These are phyloP conservation scores for Phalangium opilio DNA, from an alignment of 2,888 invertebrate species.

Conservation along the genomic window DNA sequence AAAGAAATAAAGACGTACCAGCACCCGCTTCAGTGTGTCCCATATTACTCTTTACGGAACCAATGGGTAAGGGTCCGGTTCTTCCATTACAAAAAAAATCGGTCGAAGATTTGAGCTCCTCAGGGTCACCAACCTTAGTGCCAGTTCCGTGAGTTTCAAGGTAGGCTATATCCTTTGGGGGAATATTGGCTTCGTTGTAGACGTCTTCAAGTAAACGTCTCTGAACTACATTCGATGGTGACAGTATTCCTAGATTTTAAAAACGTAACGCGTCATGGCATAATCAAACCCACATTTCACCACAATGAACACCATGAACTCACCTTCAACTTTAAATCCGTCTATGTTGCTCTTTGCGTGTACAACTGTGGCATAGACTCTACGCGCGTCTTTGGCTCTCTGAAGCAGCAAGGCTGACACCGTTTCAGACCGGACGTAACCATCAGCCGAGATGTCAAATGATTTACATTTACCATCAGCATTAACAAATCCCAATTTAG, in stretches of 20 bases:
- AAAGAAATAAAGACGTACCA: too few relatives aligned
- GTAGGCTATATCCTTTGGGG: constrained; percentile 66
- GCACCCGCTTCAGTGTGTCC: constrained; percentile 70
- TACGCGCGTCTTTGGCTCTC: constrained; percentile 52
- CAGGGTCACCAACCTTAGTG: constrained; percentile 91
- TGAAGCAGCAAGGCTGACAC: constrained; percentile 66
- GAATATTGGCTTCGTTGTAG: constrained; percentile 62
- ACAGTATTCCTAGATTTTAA: constrained; percentile 39
- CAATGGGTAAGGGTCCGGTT: constrained; percentile 63
- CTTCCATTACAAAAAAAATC: constrained; percentile 52
- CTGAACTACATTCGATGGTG: constrained; percentile 43
- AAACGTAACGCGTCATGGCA: too few relatives aligned
- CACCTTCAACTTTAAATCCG: constrained; percentile 54
- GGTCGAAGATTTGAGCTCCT: constrained; percentile 86
- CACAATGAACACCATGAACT: neutral
- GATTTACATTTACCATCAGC: constrained; percentile 88
- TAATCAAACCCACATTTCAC: neutral
- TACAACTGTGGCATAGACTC: constrained; percentile 71
- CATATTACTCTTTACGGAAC: constrained; percentile 94
- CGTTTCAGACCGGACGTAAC: constrained; percentile 73
- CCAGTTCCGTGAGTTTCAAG: constrained; percentile 97
- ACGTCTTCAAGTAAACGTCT: constrained; percentile 47
- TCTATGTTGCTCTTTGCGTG: constrained; percentile 72
- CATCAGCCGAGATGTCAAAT: constrained; percentile 55
- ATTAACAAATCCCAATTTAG: constrained; percentile 71